phyloP scores from a whole-genome alignment of 1,140 invertebrate species.

The Rhopalosiphum padi region DNA sequence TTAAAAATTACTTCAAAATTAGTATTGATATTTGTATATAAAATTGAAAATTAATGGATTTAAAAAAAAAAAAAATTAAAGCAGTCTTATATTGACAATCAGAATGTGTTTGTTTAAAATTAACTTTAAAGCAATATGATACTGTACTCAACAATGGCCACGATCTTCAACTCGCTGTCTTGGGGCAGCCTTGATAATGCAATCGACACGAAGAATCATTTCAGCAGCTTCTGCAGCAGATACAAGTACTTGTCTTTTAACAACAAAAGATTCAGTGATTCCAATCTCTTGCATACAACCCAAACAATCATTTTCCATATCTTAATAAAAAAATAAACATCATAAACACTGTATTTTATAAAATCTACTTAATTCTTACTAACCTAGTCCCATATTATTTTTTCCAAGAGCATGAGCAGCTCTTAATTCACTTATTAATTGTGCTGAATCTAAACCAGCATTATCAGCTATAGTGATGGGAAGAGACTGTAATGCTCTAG shows the following conservation, averaged over 20 bases:
- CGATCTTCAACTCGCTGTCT: conserved; percentile 87
- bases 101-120: no score
- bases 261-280: conserved; percentile 95
- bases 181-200: conserved; percentile 95
- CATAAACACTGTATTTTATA: neutral
- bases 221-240: conserved; percentile 97
- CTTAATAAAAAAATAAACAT: conserved; percentile 64
- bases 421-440: conserved; percentile 87
- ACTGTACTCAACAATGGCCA: conserved; percentile 76
- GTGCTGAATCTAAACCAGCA: conserved; percentile 96
- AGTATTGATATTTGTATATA: no score
- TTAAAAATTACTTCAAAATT: no score
- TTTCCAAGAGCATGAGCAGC: conserved; percentile 86
- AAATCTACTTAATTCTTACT: conserved; percentile 19
- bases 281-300: conserved; percentile 89
- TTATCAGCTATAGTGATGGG: conserved; percentile 98
- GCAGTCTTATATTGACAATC: no score
- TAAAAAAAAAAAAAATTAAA: no score
- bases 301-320: conserved; percentile 86
- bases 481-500: conserved; percentile 83
- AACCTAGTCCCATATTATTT: conserved; percentile 82
- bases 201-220: conserved; percentile 98
- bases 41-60: no score
- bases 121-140: no score
- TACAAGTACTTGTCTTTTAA: conserved; percentile 93